phyloP scores from a whole-genome alignment of 2,113 vertebrate species.

The Anhinga anhinga region DNA sequence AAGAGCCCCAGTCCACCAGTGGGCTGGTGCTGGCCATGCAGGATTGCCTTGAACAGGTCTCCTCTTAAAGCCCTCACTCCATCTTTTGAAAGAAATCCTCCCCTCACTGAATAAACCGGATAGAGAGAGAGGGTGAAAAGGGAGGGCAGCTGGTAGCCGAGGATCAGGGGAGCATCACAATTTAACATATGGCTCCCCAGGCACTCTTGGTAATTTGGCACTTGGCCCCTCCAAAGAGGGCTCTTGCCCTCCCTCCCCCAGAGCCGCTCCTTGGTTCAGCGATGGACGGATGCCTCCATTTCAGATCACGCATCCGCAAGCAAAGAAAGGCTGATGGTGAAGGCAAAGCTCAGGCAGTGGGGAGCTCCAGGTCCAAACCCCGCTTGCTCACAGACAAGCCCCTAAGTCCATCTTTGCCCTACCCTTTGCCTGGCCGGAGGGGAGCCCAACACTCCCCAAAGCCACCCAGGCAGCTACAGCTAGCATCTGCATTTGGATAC shows the following conservation, averaged over 20 bases:
- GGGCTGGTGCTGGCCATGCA: not conserved
- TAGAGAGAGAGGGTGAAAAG: not conserved
- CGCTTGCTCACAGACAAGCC: not conserved
- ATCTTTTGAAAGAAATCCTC: not conserved
- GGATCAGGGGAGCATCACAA: not conserved
- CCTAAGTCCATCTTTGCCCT: not conserved
- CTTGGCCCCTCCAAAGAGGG: not conserved
- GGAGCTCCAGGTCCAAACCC: not conserved
- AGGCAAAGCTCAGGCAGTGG: not conserved
- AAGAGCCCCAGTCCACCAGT: not conserved
- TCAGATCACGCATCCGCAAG: not conserved
- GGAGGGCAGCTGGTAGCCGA: not conserved
- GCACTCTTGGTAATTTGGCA: not conserved
- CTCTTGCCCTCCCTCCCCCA: not conserved
- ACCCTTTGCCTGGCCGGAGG: not conserved
- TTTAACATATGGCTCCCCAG: not conserved
- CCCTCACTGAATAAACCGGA: not conserved
- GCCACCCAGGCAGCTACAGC: not conserved
- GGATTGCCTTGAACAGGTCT: not conserved
- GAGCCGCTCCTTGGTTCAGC: not conserved
- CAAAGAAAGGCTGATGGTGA: not conserved
- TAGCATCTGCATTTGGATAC: not conserved
- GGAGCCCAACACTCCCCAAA: not conserved
- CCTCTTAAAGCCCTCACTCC: not conserved
- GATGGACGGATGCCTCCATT: conserved; percentile 31